These are phyloP conservation scores for Nemoura dubitans DNA, from an alignment of 2,888 invertebrate genomes.

Conservation along the genomic window DNA sequence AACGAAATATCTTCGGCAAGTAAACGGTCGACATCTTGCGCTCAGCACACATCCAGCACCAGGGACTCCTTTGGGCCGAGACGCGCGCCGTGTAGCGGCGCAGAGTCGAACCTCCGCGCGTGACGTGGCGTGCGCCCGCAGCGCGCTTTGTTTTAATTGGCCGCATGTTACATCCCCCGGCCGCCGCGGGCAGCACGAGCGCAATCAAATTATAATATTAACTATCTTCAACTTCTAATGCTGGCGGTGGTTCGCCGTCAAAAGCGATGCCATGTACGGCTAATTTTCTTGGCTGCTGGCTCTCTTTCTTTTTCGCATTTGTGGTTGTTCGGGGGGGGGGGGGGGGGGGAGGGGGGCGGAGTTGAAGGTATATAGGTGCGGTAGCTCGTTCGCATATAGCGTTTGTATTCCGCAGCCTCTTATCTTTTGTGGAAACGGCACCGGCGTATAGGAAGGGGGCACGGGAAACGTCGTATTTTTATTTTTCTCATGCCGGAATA, in stretches of 20 bases:
- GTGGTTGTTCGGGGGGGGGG: neutral
- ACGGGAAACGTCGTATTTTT: neutral
- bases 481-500: neutral
- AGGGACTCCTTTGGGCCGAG: no score
- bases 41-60: no score
- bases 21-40: no score
- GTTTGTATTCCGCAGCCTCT: neutral
- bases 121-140: neutral
- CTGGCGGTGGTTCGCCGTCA: neutral
- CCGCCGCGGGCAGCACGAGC: neutral
- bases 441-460: no score
- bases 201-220: conserved; percentile 14
- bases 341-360: neutral
- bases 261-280: neutral
- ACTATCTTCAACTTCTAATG: conserved; percentile 7
- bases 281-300: neutral
- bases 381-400: neutral
- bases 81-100: no score
- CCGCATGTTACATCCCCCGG: conserved; percentile 19
- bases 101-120: no score
- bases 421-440: neutral
- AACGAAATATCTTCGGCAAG: no score
- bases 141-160: conserved; percentile 26
- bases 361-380: neutral
- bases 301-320: neutral